Base-by-base conservation (phyloP, 2,113 vertebrate genomes). In the Heterocephalus glaber region DNA sequence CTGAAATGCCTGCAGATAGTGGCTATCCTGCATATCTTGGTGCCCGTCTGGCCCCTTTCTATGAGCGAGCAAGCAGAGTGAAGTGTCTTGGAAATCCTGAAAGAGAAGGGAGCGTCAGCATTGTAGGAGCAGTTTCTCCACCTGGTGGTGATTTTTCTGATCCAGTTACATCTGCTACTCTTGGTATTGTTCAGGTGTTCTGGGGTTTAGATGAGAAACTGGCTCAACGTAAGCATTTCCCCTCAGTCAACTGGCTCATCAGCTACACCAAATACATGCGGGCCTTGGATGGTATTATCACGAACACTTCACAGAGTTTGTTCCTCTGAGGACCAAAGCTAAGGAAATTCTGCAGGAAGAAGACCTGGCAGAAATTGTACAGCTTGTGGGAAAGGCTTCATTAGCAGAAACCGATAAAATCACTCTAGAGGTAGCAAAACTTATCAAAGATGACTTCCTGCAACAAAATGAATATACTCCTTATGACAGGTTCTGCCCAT, bases 331-430 rank as follows among this genome's bases (percentile, higher is more conserved):
- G 95, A 99, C 99, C 96, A 99, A 99, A 97, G 98, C 99, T 44
- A 99, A 99, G 98, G 99, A 99, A 98, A 99, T 99, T 97, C 98
- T 99, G 26, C 99, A 99, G 98, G 99, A 99, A 96, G 99, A 99
- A 97, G 99, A 99, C 97, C 98, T 99, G 86, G 99, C 99, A 63
- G 99, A 99, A 98, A 99, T 99, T 54, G 99, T 99, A 70, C 99
- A 99, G 98, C 99, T 99, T 16, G 99, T 99, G n/a, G 99, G 99
- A 93, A 99, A 99, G 98, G 99, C n/a, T n/a, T n/a, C n/a, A n/a
- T n/a, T n/a, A n/a, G n/a, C n/a, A n/a, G n/a, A n/a, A n/a, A n/a
- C n/a, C n/a, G n/a, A n/a, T n/a, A n/a, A n/a, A n/a, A n/a, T n/a
- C n/a, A n/a, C n/a, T n/a, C n/a, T n/a, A n/a, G n/a, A n/a, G n/a